A percentile compares a stretch with the other conserved stretches of the same genome.
phyloP scores from a whole-genome alignment of 92 coral and sea anemone genomes.

The Zoanthus sociatus region DNA sequence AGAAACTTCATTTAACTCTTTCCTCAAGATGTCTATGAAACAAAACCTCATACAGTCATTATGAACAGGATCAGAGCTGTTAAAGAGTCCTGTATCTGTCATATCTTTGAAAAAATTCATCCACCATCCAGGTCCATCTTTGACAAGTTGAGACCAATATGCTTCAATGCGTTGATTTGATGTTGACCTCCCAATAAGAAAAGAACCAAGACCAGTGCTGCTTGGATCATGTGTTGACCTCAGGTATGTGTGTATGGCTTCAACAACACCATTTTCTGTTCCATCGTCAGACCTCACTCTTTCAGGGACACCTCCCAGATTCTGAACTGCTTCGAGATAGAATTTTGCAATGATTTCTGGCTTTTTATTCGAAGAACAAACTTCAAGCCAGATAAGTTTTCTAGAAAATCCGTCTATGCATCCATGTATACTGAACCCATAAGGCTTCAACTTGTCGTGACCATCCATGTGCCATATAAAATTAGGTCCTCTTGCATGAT shows the following conservation, averaged over 20 bases:
- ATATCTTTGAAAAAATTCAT: constrained; percentile 60
- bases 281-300: constrained; percentile 67
- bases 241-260: constrained; percentile 61
- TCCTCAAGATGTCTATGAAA: constrained; percentile 53
- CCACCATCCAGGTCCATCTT: constrained; percentile 3
- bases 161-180: constrained; percentile 30
- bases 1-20: constrained; percentile 60
- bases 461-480: too few relatives aligned
- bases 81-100: constrained; percentile 48
- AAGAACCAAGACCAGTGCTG: constrained; percentile 46
- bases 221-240: constrained; percentile 54
- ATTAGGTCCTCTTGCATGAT: constrained; percentile 6
- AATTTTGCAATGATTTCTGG: constrained; percentile 45
- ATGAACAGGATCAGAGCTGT: constrained; percentile 45
- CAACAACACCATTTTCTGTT: constrained; percentile 57
- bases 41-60: constrained; percentile 60
- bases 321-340: constrained; percentile 45
- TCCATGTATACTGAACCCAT: too few relatives aligned
- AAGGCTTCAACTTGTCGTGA: not conserved
- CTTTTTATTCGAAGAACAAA: too few relatives aligned
- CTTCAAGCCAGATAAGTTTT: too few relatives aligned
- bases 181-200: constrained; percentile 42
- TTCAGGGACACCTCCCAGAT: constrained; percentile 55
- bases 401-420: too few relatives aligned
- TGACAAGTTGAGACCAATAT: constrained; percentile 56